A percentile compares a stretch with the other conserved stretches of the same genome.
phyloP scores from a whole-genome alignment of 2,113 vertebrate species.

The Oncorhynchus keta region DNA sequence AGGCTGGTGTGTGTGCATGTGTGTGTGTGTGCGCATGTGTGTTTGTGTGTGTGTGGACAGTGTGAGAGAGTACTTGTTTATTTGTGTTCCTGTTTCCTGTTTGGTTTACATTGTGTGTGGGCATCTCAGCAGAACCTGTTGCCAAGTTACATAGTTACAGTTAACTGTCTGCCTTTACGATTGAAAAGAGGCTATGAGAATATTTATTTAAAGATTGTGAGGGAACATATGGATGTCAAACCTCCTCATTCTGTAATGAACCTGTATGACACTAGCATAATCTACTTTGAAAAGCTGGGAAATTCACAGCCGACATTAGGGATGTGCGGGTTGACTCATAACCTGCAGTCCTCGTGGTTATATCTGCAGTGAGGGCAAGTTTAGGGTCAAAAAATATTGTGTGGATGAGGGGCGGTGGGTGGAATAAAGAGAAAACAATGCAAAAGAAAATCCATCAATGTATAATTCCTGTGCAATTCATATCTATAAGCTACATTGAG shows the following conservation, averaged over 20 bases:
- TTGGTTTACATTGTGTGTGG: slow-evolving; percentile 61
- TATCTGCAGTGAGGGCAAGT: too few species aligned
- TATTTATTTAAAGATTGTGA: neutral
- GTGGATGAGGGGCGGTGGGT: too few species aligned
- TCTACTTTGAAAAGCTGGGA: slow-evolving; percentile 28
- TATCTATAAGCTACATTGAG: too few species aligned
- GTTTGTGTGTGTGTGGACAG: slow-evolving; percentile 26
- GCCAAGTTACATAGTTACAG: slow-evolving; percentile 43
- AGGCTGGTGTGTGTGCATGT: neutral
- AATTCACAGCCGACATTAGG: neutral
- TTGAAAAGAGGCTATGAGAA: slow-evolving; percentile 2
- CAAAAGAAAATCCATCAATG: too few species aligned
- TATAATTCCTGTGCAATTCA: too few species aligned
- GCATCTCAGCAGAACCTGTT: slow-evolving; percentile 47
- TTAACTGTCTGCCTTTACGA: slow-evolving; percentile 8
- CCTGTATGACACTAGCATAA: neutral
- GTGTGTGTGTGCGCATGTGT: neutral
- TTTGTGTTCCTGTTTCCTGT: slow-evolving; percentile 46
- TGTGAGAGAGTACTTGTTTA: too few species aligned
- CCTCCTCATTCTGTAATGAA: neutral
- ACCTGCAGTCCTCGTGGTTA: too few species aligned
- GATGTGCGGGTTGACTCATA: too few species aligned
- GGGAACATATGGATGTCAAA: neutral
- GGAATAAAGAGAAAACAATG: too few species aligned
- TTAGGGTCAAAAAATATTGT: too few species aligned